These are phyloP conservation scores for Gymnodraco acuticeps DNA, from an alignment of 2,797 vertebrate genomes.

Conservation along the genomic window DNA sequence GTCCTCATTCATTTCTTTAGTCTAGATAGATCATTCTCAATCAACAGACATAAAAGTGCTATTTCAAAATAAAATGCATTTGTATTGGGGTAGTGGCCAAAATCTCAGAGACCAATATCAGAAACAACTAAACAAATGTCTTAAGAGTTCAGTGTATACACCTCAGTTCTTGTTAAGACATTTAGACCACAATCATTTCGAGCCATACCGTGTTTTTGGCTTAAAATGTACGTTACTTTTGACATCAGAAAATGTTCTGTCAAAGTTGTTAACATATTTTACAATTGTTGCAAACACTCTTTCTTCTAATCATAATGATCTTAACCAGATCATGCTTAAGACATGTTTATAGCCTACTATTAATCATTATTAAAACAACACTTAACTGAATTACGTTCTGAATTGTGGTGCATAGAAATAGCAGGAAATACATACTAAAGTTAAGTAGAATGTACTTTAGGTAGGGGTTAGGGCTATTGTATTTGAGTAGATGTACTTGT, in stretches of 20 bases:
- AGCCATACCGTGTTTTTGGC: not conserved
- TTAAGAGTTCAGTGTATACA: not conserved
- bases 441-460: no score
- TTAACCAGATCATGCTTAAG: not conserved
- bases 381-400: no score
- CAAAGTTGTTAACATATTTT: conserved; percentile 1
- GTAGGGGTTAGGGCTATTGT: no score
- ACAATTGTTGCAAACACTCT: conserved; percentile 6
- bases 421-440: no score
- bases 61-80: not conserved
- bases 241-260: conserved; percentile 6
- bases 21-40: not conserved
- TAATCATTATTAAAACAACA: not conserved
- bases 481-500: no score
- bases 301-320: not conserved
- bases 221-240: not conserved
- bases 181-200: not conserved
- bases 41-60: not conserved
- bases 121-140: not conserved
- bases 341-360: not conserved
- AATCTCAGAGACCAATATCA: no score
- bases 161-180: not conserved
- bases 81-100: no score
- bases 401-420: no score
- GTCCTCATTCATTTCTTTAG: not conserved